Conservation (phyloP, 2,888 invertebrate genomes). For the Podotricha telesiphe region DNA sequence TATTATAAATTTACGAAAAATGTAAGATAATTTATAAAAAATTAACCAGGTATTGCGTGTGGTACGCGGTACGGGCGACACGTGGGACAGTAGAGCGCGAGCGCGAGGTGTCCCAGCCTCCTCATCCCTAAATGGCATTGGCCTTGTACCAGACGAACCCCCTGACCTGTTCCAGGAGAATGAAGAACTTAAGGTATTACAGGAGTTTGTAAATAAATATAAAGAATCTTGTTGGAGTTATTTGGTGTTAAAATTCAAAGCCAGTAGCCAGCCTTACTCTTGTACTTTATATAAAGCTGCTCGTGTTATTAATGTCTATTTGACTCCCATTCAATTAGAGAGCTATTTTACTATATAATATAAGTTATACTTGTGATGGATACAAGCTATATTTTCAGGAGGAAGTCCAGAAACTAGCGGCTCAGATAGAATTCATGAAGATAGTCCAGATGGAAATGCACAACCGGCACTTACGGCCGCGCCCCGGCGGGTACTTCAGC, state of each 20-base stretch:
- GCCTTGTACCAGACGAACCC: constrained; percentile 92
- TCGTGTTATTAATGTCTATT: no score
- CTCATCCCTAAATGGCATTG: constrained; percentile 93
- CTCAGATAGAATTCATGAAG: constrained; percentile 96
- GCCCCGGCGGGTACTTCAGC: constrained; percentile 92
- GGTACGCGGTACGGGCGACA: constrained; percentile 92
- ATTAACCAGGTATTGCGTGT: constrained; percentile 88
- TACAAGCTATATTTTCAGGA: constrained; percentile 84
- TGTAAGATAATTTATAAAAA: no score
- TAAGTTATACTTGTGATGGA: no score
- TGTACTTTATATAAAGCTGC: no score
- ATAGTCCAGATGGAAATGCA: constrained; percentile 97
- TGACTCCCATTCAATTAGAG: no score
- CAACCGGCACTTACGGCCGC: constrained; percentile 93
- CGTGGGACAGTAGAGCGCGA: constrained; percentile 93
- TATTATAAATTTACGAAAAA: no score
- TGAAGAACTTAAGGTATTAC: constrained; percentile 91
- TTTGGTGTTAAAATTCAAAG: no score
- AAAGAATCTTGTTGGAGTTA: no score
- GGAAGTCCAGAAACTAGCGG: constrained; percentile 94
- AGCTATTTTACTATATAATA: no score
- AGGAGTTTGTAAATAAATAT: no score
- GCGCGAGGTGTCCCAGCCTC: constrained; percentile 93
- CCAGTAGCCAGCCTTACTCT: no score
- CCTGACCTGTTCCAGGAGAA: constrained; percentile 95